Base-by-base conservation (phyloP, 2,113 vertebrate genomes). In the Rhinoptilus africanus region DNA sequence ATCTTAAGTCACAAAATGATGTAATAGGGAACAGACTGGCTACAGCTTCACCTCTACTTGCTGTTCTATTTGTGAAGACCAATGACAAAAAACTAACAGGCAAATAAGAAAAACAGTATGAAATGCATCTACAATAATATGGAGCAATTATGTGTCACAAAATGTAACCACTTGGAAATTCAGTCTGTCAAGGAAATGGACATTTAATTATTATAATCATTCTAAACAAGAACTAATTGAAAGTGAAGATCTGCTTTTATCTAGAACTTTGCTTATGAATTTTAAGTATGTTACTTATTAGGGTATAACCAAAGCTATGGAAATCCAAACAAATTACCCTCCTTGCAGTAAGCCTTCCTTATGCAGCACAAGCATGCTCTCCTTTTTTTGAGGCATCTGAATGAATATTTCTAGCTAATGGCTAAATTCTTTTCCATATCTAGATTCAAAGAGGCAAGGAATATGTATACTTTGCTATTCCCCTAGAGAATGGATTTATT, bases 151-250 rank as follows among this genome's bases (percentile, higher is more conserved):
- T 6, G 9, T 88, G 87, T 96, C 96, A 97, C 82, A 97, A 97
- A 97, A 82, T 34, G 83, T 85, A 93, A 66, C 76, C 66, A 64
- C 79, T 96, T 95, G 66, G 94, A 97, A 93, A 97, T 92, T 90
- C 94, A 85, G 83, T 69, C 76, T 97, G 92, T 94, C 94, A 92
- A 90, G 60, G 83, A 94, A 88, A 62, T 92, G 97, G 96, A 97
- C 80, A 91, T 97, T 97, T 96, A 96, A 96, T 97, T 96, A 97
- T 85, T 92, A 92, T 89, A 95, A 96, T 88, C 69, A 88, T 85
- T 95, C 97, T 91, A 96, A 97, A 96, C 56, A 94, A 73, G 85
- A 93, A 94, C 81, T 96, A 96, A 96, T 75, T 96, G 89, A 86
- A 97, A 96, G 84, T 91, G 96, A 97, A 92, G 53, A 95, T 72